These are phyloP conservation scores for Rynchops niger DNA, from an alignment of 2,113 vertebrate species.

Conservation along the genomic window DNA sequence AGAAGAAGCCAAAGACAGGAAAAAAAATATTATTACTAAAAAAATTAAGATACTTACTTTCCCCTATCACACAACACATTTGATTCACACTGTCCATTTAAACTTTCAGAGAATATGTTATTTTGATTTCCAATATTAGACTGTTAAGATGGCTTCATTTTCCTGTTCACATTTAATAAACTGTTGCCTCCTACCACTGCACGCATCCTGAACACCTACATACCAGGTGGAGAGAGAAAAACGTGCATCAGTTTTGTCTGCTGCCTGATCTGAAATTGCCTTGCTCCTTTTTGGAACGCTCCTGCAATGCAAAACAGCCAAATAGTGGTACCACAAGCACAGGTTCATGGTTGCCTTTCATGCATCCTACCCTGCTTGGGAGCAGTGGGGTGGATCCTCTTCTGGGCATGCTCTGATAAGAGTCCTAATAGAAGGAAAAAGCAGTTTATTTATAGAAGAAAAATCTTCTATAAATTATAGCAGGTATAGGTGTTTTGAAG, in stretches of 20 bases:
- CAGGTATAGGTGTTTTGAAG: background rate
- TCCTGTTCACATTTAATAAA: background rate
- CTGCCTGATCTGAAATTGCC: slow-evolving; percentile 9
- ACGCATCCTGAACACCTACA: background rate
- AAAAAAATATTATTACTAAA: background rate
- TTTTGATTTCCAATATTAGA: background rate
- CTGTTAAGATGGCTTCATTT: background rate
- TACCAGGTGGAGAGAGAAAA: background rate
- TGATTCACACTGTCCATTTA: background rate
- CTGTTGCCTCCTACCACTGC: background rate
- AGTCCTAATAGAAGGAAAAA: background rate
- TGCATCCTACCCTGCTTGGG: background rate
- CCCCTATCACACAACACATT: background rate
- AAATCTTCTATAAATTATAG: background rate
- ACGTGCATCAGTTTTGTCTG: background rate
- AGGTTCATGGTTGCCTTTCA: background rate
- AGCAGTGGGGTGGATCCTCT: background rate
- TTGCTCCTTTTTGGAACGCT: background rate
- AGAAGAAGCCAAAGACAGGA: background rate
- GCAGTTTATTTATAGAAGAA: background rate
- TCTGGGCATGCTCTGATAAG: background rate
- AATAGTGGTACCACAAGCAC: background rate
- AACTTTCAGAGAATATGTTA: background rate
- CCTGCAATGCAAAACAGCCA: background rate
- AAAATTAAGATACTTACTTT: background rate